Evolutionary conservation across 2,113 vertebrate species (phyloP).

Genomic region (Daboia siamensis): DNA sequence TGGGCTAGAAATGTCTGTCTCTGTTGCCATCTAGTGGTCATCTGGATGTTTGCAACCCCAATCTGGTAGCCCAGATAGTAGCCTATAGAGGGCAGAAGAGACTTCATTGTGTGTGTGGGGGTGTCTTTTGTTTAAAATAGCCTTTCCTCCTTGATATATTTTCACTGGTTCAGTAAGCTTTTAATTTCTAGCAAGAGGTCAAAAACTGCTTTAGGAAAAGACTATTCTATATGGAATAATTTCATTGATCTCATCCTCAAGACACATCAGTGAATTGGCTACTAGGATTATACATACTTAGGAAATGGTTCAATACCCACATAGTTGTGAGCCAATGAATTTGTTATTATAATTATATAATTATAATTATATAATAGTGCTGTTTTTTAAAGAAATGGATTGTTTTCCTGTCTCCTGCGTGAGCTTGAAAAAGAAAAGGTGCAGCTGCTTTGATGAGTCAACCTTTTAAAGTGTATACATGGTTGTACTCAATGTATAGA

Average conservation of each 20-base stretch:
- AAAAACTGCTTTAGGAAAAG: conserved; percentile 29
- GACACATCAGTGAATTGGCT: conserved; percentile 58
- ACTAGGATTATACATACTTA: conserved; percentile 39
- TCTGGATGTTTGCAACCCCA: neutral
- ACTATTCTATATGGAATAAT: conserved; percentile 1
- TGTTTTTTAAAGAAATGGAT: conserved; percentile 48
- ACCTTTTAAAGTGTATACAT: too few relatives aligned
- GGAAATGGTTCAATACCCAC: too few relatives aligned
- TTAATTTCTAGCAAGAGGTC: conserved; percentile 26
- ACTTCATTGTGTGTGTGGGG: accelerated
- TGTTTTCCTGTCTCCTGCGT: neutral
- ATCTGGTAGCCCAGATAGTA: neutral
- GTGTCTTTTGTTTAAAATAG: too few relatives aligned
- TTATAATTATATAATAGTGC: neutral
- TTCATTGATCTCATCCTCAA: conserved; percentile 58
- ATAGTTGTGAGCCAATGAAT: conserved; percentile 42
- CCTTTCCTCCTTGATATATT: too few relatives aligned
- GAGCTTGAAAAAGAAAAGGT: too few relatives aligned
- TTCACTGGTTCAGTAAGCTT: neutral
- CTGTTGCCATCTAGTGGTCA: neutral
- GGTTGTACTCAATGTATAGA: too few relatives aligned
- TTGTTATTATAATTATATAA: too few relatives aligned
- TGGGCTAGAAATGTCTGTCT: neutral
- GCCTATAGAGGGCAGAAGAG: neutral
- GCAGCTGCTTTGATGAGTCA: too few relatives aligned